Evolutionary conservation across 1,140 invertebrate genomes (phyloP).

Genomic region (Ceratina australensis): DNA sequence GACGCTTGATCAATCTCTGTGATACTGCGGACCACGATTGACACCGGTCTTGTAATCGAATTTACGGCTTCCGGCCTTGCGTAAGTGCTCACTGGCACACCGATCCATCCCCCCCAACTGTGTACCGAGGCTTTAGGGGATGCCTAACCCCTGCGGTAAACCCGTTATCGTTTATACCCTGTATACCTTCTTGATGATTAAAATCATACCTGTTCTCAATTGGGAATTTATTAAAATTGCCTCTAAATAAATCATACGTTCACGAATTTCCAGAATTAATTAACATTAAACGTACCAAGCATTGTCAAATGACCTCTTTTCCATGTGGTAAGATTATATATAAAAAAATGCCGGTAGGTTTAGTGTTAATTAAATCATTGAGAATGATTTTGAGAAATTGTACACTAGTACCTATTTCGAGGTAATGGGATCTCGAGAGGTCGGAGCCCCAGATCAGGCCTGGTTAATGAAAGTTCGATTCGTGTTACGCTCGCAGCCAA

Average conservation of each 20-base stretch:
- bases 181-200: neutral
- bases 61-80: conserved; percentile 75
- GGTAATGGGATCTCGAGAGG: neutral
- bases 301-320: too few relatives aligned
- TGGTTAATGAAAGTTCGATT: neutral
- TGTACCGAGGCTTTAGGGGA: neutral
- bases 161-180: neutral
- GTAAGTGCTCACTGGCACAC: conserved; percentile 57
- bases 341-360: too few relatives aligned
- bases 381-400: too few relatives aligned
- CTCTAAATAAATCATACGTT: too few relatives aligned
- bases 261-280: too few relatives aligned
- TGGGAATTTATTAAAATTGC: too few relatives aligned
- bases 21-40: conserved; percentile 64
- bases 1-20: conserved; percentile 36
- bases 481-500: neutral
- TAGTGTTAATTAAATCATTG: too few relatives aligned
- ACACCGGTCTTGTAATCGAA: conserved; percentile 75
- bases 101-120: conserved; percentile 6
- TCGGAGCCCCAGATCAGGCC: neutral
- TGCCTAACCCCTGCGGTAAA: neutral
- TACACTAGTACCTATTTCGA: neutral
- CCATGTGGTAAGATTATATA: too few relatives aligned
- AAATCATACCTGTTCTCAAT: too few relatives aligned
- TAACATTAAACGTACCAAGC: too few relatives aligned